These are phyloP conservation scores for Aphis gossypii DNA, from an alignment of 1,140 invertebrate species.

Conservation along the genomic window DNA sequence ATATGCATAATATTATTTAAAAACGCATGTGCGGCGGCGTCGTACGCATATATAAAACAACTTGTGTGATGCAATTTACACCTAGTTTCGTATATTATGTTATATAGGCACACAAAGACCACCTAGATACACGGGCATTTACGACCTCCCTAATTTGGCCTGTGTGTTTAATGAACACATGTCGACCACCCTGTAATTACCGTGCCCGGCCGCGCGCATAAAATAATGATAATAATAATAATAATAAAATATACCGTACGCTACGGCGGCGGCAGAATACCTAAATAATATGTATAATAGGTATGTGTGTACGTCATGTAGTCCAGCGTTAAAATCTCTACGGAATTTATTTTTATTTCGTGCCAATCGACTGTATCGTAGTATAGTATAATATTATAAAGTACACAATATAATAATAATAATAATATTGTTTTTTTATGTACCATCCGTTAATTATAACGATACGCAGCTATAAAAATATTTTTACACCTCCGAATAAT, in stretches of 20 bases:
- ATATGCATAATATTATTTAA: neutral
- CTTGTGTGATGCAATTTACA: slow-evolving; percentile 15
- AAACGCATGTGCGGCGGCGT: neutral
- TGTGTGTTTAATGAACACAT: neutral
- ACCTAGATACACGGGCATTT: slow-evolving; percentile 12
- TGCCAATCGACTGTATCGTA: neutral
- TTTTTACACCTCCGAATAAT: neutral
- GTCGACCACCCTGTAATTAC: slow-evolving; percentile 46
- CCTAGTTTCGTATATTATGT: neutral
- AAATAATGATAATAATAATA: neutral
- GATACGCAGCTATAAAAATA: neutral
- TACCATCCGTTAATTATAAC: neutral
- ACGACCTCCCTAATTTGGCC: slow-evolving; percentile 26
- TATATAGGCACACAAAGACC: neutral
- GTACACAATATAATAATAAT: neutral
- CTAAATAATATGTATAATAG: neutral
- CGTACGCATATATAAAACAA: neutral
- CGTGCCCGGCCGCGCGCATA: neutral
- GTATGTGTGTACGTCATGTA: neutral
- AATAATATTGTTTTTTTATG: neutral
- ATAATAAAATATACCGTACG: neutral
- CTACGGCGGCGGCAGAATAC: no score
- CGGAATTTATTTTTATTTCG: neutral
- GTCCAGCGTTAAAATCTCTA: neutral
- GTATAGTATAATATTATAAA: neutral